phyloP scores from a whole-genome alignment of 2,888 invertebrate species.

The Temnothorax unifasciatus region DNA sequence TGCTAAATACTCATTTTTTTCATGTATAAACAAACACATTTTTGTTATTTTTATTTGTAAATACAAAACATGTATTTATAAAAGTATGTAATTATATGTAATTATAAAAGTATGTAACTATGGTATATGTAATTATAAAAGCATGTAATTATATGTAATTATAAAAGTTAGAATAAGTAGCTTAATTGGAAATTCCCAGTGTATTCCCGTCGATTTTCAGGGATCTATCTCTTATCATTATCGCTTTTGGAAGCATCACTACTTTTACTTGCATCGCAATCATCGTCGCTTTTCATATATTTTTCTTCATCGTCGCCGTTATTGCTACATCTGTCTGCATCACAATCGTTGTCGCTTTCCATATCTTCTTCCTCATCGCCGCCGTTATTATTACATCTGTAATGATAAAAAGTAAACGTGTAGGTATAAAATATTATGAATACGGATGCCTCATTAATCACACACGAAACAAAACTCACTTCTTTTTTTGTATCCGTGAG shows the following conservation, averaged over 20 bases:
- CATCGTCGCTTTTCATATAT: background rate
- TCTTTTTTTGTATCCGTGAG: slow-evolving; percentile 1
- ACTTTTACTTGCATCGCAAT: background rate
- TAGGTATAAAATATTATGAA: background rate
- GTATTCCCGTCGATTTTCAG: background rate
- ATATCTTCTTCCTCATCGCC: background rate
- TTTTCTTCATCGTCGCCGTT: background rate
- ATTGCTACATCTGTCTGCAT: background rate
- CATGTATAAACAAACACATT: too few relatives aligned
- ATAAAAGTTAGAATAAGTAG: background rate
- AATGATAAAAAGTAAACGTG: background rate
- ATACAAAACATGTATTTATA: too few relatives aligned
- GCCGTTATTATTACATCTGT: slow-evolving; percentile 7
- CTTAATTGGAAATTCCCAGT: background rate
- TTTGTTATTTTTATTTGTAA: too few relatives aligned
- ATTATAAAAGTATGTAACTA: too few relatives aligned
- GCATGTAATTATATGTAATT: too few relatives aligned
- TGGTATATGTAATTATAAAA: too few relatives aligned
- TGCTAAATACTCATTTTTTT: too few relatives aligned
- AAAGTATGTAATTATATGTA: too few relatives aligned
- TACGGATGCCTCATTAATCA: background rate
- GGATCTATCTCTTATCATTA: background rate
- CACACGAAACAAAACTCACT: slow-evolving; percentile 7
- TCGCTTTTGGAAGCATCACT: background rate
- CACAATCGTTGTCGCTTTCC: background rate